phyloP scores from a whole-genome alignment of 2,113 vertebrate genomes.

The Isurus oxyrinchus region DNA sequence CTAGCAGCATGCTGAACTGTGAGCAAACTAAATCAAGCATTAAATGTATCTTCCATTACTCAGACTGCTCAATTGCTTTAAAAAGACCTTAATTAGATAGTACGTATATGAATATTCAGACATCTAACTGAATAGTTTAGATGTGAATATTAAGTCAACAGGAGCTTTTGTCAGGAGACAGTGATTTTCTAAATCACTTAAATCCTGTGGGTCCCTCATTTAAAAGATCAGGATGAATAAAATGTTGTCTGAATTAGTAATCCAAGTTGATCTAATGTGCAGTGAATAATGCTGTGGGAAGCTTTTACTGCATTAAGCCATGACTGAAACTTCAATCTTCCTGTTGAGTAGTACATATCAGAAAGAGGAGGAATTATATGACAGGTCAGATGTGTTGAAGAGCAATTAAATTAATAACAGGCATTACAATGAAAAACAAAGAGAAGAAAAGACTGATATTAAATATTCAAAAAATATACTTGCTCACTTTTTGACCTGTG shows the following conservation, averaged over 20 bases:
- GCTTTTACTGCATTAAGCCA: not conserved
- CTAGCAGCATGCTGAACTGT: not conserved
- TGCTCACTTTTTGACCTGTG: not conserved
- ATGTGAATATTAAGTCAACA: not conserved
- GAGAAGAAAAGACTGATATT: not conserved
- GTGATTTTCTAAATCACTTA: not conserved
- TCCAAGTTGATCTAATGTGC: not conserved
- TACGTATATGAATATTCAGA: not conserved
- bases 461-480: not conserved
- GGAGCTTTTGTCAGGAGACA: not conserved
- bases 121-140: not conserved
- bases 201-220: not conserved
- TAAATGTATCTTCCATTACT: not conserved
- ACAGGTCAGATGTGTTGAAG: not conserved
- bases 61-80: not conserved
- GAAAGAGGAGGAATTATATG: not conserved
- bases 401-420: not conserved
- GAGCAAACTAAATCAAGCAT: not conserved
- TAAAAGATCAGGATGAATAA: not conserved
- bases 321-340: not conserved
- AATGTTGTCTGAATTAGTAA: not conserved
- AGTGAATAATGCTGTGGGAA: not conserved
- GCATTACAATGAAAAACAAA: not conserved
- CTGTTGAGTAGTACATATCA: not conserved
- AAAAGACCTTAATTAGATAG: not conserved